Conservation (phyloP, 2,113 vertebrate genomes). For the Carettochelys insculpta region DNA sequence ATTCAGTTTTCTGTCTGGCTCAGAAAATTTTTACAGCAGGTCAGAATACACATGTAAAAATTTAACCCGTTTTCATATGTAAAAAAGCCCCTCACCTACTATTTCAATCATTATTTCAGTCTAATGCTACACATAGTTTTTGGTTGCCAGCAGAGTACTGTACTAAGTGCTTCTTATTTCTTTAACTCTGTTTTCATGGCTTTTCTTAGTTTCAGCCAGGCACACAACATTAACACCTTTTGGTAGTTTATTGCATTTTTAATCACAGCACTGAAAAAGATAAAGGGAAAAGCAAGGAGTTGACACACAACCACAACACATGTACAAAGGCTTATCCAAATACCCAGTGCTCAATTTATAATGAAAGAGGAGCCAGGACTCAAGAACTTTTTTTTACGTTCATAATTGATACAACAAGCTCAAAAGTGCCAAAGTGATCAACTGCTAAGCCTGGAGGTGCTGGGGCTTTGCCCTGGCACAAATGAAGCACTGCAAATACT, state of each 20-base stretch:
- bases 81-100: conserved; percentile 48
- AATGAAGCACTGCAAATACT: neutral
- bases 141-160: conserved; percentile 46
- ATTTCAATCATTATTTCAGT: conserved; percentile 62
- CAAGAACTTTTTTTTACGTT: no score
- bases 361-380: no score
- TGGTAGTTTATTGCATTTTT: neutral
- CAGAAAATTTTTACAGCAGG: conserved; percentile 78
- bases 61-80: conserved; percentile 57
- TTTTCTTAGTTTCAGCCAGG: conserved; percentile 38
- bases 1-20: conserved; percentile 76
- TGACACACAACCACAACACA: conserved; percentile 6
- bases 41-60: conserved; percentile 76
- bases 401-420: no score
- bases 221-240: neutral
- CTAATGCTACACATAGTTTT: conserved; percentile 32
- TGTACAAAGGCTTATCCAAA: neutral
- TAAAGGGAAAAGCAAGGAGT: neutral
- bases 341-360: neutral
- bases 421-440: no score
- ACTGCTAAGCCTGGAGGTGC: no score
- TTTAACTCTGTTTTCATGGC: conserved; percentile 29
- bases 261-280: neutral
- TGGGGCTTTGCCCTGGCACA: no score
- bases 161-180: conserved; percentile 60